A percentile compares a stretch with the other conserved stretches of the same genome.
Conservation (phyloP, 2,888 invertebrate species). For the Drosophila demipolita region DNA sequence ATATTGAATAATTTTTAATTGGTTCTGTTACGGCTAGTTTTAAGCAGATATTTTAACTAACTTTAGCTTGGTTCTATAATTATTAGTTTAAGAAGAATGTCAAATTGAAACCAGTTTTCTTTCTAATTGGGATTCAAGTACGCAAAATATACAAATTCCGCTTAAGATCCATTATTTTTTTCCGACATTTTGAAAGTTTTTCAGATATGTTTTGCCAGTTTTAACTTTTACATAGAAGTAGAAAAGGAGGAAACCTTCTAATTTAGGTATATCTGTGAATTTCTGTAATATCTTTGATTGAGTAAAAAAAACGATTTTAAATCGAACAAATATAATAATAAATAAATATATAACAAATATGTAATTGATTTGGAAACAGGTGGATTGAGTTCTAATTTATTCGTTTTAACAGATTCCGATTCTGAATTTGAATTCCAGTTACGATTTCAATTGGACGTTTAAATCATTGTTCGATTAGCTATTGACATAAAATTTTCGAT, state of each 20-base stretch:
- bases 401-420: background rate
- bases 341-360: background rate
- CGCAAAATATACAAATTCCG: background rate
- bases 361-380: background rate
- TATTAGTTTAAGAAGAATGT: background rate
- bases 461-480: fast-evolving
- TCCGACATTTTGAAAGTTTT: background rate
- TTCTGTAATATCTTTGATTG: background rate
- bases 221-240: background rate
- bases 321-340: background rate
- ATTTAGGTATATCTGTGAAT: background rate
- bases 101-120: background rate
- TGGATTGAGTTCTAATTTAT: background rate
- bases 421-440: too few relatives aligned
- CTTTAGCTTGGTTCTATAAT: background rate
- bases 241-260: background rate
- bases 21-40: background rate
- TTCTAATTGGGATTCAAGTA: background rate
- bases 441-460: too few relatives aligned
- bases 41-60: background rate
- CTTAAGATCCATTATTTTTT: background rate
- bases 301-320: too few relatives aligned
- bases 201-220: background rate
- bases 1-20: background rate
- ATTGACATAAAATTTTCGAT: background rate